Evolutionary conservation across 2,113 vertebrate genomes (phyloP).

Genomic region (Hyperopisus bebe): DNA sequence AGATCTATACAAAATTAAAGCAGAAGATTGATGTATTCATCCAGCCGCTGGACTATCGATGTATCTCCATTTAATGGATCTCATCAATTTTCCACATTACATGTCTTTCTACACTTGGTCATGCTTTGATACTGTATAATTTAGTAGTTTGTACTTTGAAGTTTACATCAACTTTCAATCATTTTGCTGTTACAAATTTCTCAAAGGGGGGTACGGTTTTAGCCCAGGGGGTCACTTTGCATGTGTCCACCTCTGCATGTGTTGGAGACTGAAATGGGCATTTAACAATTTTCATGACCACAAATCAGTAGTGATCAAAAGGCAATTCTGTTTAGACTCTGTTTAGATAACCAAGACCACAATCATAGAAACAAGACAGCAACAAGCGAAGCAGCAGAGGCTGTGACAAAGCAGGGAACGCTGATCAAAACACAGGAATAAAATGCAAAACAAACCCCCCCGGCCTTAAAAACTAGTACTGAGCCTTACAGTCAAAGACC

Average conservation of each 20-base stretch:
- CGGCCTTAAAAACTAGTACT: background rate
- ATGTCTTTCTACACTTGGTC: constrained; percentile 60
- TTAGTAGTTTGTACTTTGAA: background rate
- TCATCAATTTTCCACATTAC: constrained; percentile 69
- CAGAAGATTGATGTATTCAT: constrained; percentile 73
- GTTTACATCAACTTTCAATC: constrained; percentile 63
- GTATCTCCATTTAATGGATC: constrained; percentile 74
- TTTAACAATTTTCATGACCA: background rate
- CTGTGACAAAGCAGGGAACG: background rate
- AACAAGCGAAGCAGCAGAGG: background rate
- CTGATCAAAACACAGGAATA: background rate
- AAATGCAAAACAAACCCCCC: background rate
- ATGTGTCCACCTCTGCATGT: constrained; percentile 13
- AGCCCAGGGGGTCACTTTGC: constrained; percentile 51
- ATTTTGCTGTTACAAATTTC: constrained; percentile 71
- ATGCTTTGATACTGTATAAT: background rate
- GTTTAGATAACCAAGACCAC: background rate
- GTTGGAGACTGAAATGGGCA: background rate
- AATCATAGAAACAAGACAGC: background rate
- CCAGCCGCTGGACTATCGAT: constrained; percentile 72
- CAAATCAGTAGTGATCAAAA: constrained; percentile 13
- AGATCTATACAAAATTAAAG: background rate
- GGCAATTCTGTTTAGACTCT: constrained; percentile 15
- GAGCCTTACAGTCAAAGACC: background rate
- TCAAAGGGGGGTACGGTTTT: constrained; percentile 46